Conservation (phyloP, 2,888 invertebrate species). For the Panorpa germanica region DNA sequence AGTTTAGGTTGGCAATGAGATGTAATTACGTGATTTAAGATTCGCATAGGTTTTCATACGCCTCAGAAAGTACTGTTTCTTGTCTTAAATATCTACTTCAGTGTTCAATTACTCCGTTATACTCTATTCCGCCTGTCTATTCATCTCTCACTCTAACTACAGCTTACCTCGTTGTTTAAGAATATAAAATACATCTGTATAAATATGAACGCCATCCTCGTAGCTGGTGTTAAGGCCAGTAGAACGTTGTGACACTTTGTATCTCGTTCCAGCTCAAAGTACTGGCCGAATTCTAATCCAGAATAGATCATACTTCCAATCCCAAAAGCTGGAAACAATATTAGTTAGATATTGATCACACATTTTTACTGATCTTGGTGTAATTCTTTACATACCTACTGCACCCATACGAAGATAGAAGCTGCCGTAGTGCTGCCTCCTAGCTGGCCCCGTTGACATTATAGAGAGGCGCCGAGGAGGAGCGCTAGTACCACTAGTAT, state of each 20-base stretch:
- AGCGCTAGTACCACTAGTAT: conserved; percentile 22
- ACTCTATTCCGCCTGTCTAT: no score
- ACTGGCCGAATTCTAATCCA: conserved; percentile 85
- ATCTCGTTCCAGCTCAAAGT: conserved; percentile 79
- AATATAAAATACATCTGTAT: conserved; percentile 98
- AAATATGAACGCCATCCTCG: conserved; percentile 90
- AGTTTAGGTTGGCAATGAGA: no score
- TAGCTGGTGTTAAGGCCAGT: conserved; percentile 75
- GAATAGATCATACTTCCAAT: conserved; percentile 96
- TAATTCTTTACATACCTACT: conserved; percentile 41
- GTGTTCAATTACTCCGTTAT: not conserved
- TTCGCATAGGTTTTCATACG: not conserved
- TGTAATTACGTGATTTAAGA: no score
- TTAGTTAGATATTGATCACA: conserved; percentile 8
- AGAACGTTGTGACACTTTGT: conserved; percentile 85
- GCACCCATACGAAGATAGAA: conserved; percentile 87
- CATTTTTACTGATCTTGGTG: conserved; percentile 9
- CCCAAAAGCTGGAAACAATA: conserved; percentile 59
- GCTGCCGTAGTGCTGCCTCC: conserved; percentile 70
- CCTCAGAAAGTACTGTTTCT: not conserved
- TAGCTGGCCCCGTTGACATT: conserved; percentile 28
- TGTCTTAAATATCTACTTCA: not conserved
- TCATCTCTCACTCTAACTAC: no score
- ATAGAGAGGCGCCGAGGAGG: conserved; percentile 28
- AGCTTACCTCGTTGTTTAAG: conserved; percentile 78